A percentile compares a stretch with the other conserved stretches of the same genome.
These are phyloP conservation scores for Pygocentrus nattereri DNA, from an alignment of 2,797 vertebrate species.

Conservation along the genomic window DNA sequence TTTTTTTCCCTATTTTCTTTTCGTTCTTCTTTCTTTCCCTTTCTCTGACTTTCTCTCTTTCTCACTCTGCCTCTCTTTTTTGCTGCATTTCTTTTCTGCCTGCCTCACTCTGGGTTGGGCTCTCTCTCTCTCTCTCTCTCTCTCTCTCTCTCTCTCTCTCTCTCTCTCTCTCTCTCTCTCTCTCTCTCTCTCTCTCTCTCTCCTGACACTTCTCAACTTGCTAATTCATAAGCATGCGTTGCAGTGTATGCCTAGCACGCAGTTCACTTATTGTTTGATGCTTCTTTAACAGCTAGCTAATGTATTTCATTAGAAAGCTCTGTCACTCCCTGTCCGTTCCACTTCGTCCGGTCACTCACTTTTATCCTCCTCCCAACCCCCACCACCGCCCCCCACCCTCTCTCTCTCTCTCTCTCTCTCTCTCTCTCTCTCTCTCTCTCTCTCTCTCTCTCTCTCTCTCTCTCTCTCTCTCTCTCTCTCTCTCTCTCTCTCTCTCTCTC, in stretches of 20 bases:
- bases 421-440: constrained; percentile 29
- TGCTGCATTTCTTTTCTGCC: constrained; percentile 55
- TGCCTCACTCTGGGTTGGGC: constrained; percentile 26
- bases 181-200: background rate
- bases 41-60: background rate
- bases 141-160: constrained; percentile 54
- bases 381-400: constrained; percentile 33
- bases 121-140: constrained; percentile 4
- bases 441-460: constrained; percentile 32
- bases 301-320: constrained; percentile 76
- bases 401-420: constrained; percentile 38
- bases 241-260: constrained; percentile 56
- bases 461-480: no score
- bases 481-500: no score
- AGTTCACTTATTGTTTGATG: constrained; percentile 65
- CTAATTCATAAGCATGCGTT: constrained; percentile 52
- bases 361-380: constrained; percentile 34
- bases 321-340: constrained; percentile 69
- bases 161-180: constrained; percentile 7
- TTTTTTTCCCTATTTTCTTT: background rate
- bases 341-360: constrained; percentile 45
- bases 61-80: constrained; percentile 50
- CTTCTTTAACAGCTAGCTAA: constrained; percentile 77
- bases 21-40: background rate
- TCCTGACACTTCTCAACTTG: constrained; percentile 44